Percentiles rank a stretch among this genome's conserved stretches.
phyloP scores from a whole-genome alignment of 2,888 invertebrate species.

The Eueremaeus valkanovi region DNA sequence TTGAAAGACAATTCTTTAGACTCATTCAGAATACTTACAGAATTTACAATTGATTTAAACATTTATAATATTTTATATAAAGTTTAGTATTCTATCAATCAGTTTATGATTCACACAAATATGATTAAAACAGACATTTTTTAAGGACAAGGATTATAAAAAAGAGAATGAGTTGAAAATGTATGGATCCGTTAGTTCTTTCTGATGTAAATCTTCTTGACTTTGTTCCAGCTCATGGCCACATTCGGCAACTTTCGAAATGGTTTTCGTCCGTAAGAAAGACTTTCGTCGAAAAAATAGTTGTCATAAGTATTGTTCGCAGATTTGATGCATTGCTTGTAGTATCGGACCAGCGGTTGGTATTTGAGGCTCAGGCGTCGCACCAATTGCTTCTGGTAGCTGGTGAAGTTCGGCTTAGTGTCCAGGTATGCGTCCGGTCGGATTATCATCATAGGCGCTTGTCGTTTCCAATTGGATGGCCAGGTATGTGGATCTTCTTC shows the following conservation, averaged over 20 bases:
- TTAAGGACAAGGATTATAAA: no score
- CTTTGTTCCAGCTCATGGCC: neutral
- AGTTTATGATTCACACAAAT: no score
- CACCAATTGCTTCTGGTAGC: conserved; percentile 28
- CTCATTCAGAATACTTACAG: no score
- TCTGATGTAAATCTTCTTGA: conserved; percentile 8
- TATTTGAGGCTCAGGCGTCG: conserved; percentile 22
- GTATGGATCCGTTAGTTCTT: neutral
- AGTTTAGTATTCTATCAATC: no score
- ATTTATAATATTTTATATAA: no score
- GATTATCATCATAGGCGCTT: conserved; percentile 30
- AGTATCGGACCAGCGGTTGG: conserved; percentile 16
- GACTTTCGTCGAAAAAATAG: neutral
- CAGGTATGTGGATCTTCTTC: conserved; percentile 32
- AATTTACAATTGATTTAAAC: no score
- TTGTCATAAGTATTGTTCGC: neutral
- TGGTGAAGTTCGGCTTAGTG: conserved; percentile 12
- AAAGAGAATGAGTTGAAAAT: neutral
- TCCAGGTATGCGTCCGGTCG: conserved; percentile 18
- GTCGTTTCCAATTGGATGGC: conserved; percentile 39
- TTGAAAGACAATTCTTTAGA: no score
- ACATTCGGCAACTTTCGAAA: neutral
- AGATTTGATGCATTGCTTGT: neutral
- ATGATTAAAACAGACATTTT: no score
- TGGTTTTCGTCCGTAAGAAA: neutral